Evolutionary conservation across 1,140 invertebrate genomes (phyloP), one percentile per base, ranked within the genome.

Genomic region (Micrasema longulum): DNA sequence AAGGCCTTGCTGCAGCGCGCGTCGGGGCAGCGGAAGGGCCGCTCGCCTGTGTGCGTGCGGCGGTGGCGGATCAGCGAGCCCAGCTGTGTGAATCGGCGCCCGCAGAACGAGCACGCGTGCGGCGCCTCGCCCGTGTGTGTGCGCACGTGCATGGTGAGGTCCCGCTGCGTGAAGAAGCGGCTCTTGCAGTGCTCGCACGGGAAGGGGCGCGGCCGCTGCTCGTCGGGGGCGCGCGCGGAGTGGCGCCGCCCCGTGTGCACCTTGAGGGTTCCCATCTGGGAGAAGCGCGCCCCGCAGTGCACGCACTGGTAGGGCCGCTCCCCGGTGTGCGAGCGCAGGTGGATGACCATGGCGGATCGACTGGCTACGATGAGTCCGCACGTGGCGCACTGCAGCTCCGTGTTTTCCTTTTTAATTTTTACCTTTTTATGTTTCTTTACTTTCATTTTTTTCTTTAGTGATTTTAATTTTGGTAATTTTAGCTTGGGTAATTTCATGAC

Each of bases 1-100:
- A 91, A 92, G 6, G 88, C 84, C 81, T 93, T 93, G 4, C 85
- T 81, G 79, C 92, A 93, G 47, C 26, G 43, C 10, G 38, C 18
- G 3, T 85, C 88, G 1, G 83, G 80, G 71, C 91, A 93, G 1
- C 85, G 80, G 75, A 90, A 90, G n/a, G n/a, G n/a, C n/a, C n/a
- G n/a, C n/a, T n/a, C n/a, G n/a, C n/a, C n/a, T n/a, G n/a, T n/a
- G n/a, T 97, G 94, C 14, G 90, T 90, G 48, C 91, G 83, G 47
- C 89, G 86, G 77, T 95, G 94, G 31, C 78, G 67, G 2, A 79
- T 69, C 35, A 82, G 69, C 1, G 80, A 71, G 65, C 80, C 77
- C n/a, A 81, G 69, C 60, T 83, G 82, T 9, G 77, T 78, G 41
- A 83, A 84, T 26, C 73, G 78, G 9, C 76, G 69, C 1, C 77